Conservation (phyloP, 2,797 vertebrate species). For the Tauraco hartlaubi region DNA sequence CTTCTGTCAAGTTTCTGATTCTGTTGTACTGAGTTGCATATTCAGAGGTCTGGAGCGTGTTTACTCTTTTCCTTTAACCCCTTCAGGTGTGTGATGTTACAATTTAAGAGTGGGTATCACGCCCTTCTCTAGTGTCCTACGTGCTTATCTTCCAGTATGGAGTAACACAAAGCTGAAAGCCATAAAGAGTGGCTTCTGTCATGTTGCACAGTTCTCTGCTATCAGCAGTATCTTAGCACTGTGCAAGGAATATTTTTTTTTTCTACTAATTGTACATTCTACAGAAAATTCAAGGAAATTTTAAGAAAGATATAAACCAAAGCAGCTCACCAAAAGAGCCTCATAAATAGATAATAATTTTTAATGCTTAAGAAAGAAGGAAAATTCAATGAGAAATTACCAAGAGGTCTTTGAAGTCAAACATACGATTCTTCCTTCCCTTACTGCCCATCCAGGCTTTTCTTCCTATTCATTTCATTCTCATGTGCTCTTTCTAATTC, state of each 20-base stretch:
- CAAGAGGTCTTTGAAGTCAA: not conserved
- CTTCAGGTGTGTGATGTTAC: not conserved
- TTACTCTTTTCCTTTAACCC: not conserved
- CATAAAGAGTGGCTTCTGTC: not conserved
- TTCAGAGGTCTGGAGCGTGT: accelerated
- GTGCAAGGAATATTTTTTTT: not conserved
- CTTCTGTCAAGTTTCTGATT: not conserved
- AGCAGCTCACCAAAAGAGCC: not conserved
- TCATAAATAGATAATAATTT: not conserved
- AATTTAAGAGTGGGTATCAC: not conserved
- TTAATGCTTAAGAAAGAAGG: not conserved
- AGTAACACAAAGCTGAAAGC: not conserved
- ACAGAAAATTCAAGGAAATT: not conserved
- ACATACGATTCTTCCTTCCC: not conserved
- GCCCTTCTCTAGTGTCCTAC: not conserved
- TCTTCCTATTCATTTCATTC: not conserved
- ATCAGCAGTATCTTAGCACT: too few species aligned
- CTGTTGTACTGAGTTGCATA: not conserved
- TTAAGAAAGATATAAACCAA: not conserved
- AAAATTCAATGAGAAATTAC: not conserved
- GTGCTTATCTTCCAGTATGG: too few species aligned
- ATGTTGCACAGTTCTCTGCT: not conserved
- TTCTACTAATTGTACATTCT: not conserved
- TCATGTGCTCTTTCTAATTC: not conserved
- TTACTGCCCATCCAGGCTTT: not conserved